Evolutionary conservation across 2,888 invertebrate genomes (phyloP).

Genomic region (Mycogona germanica): DNA sequence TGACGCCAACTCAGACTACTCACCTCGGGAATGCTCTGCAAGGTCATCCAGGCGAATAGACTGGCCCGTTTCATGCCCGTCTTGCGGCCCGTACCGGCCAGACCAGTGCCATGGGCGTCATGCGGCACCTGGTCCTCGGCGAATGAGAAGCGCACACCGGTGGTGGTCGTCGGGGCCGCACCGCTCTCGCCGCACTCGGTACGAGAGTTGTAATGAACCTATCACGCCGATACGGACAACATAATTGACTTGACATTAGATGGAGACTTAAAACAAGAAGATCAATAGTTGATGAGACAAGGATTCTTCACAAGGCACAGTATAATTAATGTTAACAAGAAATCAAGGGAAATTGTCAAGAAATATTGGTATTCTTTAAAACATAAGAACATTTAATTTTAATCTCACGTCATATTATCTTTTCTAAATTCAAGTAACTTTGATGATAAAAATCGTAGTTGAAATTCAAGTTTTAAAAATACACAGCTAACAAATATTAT

Average conservation of each 20-base stretch:
- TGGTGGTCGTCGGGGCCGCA: conserved; percentile 23
- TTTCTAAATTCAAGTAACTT: no score
- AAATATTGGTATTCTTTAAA: no score
- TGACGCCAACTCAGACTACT: not conserved
- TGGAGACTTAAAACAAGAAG: not conserved
- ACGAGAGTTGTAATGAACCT: conserved; percentile 70
- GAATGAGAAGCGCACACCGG: not conserved
- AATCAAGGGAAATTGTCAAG: no score
- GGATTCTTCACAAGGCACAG: no score
- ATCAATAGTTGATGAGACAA: not conserved
- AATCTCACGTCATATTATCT: no score
- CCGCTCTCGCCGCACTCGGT: conserved; percentile 50
- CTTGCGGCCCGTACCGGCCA: conserved; percentile 15
- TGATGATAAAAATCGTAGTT: no score
- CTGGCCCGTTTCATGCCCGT: conserved; percentile 66
- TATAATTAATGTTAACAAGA: no score
- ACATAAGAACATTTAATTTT: no score
- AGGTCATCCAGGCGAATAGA: conserved; percentile 86
- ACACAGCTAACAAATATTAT: no score
- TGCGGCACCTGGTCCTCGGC: not conserved
- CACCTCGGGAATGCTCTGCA: conserved; percentile 85
- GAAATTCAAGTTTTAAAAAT: no score
- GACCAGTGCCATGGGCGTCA: no score
- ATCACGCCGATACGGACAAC: conserved; percentile 18
- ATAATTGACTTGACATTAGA: conserved; percentile 2